Percentiles rank a stretch among this genome's conserved stretches.
Evolutionary conservation across 1,140 invertebrate species (phyloP).

Genomic region (Rhagoletis pomonella): DNA sequence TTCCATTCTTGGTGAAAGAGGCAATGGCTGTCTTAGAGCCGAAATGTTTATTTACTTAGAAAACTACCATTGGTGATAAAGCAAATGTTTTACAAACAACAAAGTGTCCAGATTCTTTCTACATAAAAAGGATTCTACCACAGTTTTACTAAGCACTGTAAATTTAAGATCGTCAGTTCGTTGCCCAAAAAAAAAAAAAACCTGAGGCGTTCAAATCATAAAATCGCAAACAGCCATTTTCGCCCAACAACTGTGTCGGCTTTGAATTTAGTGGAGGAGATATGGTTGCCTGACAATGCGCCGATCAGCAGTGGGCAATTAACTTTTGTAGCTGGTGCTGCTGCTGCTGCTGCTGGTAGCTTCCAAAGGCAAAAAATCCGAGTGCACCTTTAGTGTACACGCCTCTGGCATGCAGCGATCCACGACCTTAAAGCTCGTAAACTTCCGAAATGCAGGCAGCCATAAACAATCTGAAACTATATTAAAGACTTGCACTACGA

Average conservation of each 20-base stretch:
- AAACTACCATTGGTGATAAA: too few relatives aligned
- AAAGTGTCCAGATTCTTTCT: too few relatives aligned
- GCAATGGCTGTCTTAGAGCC: too few relatives aligned
- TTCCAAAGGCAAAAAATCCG: not conserved
- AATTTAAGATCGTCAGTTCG: conserved; percentile 29
- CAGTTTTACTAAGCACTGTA: not conserved
- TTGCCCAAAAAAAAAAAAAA: not conserved
- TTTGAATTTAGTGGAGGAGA: conserved; percentile 5
- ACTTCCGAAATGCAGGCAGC: conserved; percentile 48
- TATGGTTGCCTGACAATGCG: conserved; percentile 34
- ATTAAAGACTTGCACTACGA: conserved; percentile 9
- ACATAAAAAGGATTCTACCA: too few relatives aligned
- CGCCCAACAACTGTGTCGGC: not conserved
- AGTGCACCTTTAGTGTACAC: not conserved
- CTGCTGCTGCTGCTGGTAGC: not conserved
- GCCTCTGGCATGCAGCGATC: conserved; percentile 2
- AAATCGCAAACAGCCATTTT: conserved; percentile 31
- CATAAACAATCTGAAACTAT: conserved; percentile 29
- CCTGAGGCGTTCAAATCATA: conserved; percentile 4
- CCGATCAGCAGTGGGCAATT: conserved; percentile 40
- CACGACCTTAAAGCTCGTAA: conserved; percentile 22
- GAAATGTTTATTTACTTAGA: too few relatives aligned
- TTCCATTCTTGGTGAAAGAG: too few relatives aligned
- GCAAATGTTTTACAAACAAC: too few relatives aligned
- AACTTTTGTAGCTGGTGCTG: conserved; percentile 21